Percentiles rank a stretch among this genome's conserved stretches.
Evolutionary conservation across 37 sponge, comb jelly and placozoan genomes (phyloP).

Genomic region (Ephydatia muelleri): DNA sequence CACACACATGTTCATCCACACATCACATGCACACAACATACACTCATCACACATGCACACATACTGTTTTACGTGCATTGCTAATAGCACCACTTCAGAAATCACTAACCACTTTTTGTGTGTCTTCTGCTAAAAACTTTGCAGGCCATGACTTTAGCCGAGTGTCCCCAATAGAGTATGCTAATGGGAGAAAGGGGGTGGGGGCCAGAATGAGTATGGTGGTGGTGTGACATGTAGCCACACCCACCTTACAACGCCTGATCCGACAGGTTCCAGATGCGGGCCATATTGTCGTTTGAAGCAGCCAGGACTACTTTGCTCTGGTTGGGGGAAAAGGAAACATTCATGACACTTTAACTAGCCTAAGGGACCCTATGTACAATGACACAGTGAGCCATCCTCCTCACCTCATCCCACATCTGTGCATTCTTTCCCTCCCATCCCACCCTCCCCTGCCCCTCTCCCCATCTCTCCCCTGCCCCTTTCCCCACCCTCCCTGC

Average conservation of each 20-base stretch:
- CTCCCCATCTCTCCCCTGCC: no score
- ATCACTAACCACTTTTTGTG: constrained; percentile 70
- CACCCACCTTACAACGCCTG: constrained; percentile 62
- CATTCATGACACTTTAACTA: no score
- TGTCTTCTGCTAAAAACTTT: constrained; percentile 78
- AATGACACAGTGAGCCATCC: no score
- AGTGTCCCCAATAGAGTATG: constrained; percentile 83
- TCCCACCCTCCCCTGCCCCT: no score
- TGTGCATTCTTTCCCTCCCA: no score
- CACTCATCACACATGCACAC: no score
- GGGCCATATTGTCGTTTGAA: constrained; percentile 79
- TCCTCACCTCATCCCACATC: no score
- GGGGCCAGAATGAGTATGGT: neutral
- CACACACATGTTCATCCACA: neutral
- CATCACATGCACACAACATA: no score
- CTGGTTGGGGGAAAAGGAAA: constrained; percentile 34
- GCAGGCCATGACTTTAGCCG: constrained; percentile 83
- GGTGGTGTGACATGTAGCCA: neutral
- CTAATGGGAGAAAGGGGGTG: constrained; percentile 37
- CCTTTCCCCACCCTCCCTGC: no score
- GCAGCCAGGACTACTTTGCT: constrained; percentile 73
- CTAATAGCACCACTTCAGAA: neutral
- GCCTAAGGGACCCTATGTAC: no score
- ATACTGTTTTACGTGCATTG: no score
- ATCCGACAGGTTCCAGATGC: constrained; percentile 81